Conservation (phyloP, 2,888 invertebrate genomes). For the Bimastos eiseni region DNA sequence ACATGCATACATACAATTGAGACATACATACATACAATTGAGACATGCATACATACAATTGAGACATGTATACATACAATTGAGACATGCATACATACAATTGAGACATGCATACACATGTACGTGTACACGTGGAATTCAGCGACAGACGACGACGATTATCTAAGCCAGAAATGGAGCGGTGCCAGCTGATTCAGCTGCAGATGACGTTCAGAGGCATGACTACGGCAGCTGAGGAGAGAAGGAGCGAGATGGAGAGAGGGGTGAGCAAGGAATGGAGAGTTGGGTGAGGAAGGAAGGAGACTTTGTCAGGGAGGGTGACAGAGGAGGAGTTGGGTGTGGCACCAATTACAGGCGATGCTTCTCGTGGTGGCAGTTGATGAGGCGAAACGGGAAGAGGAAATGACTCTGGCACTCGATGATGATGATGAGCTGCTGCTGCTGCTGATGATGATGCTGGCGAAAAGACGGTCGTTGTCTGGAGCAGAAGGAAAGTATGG, state of each 20-base stretch:
- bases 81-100: no score
- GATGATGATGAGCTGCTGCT: background rate
- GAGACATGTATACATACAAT: no score
- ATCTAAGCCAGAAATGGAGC: no score
- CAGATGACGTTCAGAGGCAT: background rate
- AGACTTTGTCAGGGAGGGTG: no score
- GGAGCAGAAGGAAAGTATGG: background rate
- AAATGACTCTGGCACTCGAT: background rate
- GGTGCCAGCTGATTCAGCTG: no score
- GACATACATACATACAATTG: no score
- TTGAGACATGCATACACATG: background rate
- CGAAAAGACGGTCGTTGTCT: background rate
- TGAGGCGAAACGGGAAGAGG: background rate
- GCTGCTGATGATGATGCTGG: background rate
- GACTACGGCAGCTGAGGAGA: background rate
- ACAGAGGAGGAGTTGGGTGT: background rate
- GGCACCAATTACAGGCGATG: background rate
- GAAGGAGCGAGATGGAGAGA: background rate
- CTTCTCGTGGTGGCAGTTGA: constrained; percentile 4
- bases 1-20: no score
- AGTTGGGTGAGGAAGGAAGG: background rate
- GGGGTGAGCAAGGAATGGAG: background rate
- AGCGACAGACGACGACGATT: background rate
- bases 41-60: no score
- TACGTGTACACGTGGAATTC: background rate